phyloP scores from a whole-genome alignment of 2,888 invertebrate species.

The Gastracanthus pulcherrimus region DNA sequence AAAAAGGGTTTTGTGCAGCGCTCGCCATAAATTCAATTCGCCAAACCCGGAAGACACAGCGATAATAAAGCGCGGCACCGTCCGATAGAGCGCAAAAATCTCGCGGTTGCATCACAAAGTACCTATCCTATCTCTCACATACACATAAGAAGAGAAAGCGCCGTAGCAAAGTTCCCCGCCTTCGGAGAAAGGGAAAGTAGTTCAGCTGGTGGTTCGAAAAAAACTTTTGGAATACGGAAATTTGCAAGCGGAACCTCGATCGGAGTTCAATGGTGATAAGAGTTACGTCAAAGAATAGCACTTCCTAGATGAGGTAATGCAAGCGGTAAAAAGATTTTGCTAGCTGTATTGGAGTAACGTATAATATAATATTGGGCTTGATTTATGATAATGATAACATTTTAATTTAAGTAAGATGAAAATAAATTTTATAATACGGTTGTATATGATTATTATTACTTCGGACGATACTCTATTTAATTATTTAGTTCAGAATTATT shows the following conservation, averaged over 20 bases:
- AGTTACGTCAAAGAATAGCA: background rate
- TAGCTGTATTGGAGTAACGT: background rate
- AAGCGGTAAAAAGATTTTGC: background rate
- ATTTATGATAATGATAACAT: too few species aligned
- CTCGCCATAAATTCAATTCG: background rate
- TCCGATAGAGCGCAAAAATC: background rate
- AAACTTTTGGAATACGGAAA: background rate
- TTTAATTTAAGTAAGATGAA: too few species aligned
- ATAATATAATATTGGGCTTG: too few species aligned
- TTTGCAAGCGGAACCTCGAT: background rate
- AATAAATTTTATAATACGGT: too few species aligned
- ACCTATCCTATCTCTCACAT: too few species aligned
- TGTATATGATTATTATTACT: too few species aligned
- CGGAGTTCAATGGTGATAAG: background rate
- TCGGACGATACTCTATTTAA: too few species aligned
- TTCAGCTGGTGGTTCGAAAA: background rate
- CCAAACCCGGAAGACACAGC: background rate
- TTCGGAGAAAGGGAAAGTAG: conserved; percentile 6
- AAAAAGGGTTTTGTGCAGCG: background rate
- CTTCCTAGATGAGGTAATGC: background rate
- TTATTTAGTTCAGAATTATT: too few species aligned
- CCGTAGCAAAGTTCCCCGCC: background rate
- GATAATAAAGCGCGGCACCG: background rate
- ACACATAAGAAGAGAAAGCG: background rate
- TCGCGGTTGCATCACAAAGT: conserved; percentile 1